Evolutionary conservation across 2,797 vertebrate species (phyloP), one percentile per base, ranked within the genome.

Genomic region (Poeciliopsis presidionis): DNA sequence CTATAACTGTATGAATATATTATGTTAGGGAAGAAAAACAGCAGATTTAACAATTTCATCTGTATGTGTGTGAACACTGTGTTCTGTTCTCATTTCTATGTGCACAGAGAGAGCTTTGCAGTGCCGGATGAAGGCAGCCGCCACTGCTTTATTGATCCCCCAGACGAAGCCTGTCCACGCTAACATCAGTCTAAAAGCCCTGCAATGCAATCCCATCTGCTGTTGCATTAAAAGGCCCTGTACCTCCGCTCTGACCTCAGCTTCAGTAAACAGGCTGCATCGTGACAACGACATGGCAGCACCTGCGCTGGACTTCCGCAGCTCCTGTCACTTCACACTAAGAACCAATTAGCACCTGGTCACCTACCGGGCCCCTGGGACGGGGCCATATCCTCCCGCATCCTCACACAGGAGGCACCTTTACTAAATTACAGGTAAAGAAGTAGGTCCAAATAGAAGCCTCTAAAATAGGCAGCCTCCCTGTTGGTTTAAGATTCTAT

Each of bases 271-370:
- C 85, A 85, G 78, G 85, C 86, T 85, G 82, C 83, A 83, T 79
- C 78, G 65, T 70, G 83, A 84, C 65, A 57, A 77, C 81, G 90
- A 89, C 82, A 89, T 83, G 79, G 77, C 80, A 80, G 83, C 90
- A 92, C 88, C 90, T 87, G 87, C 84, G 53, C 75, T 47, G 78
- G 84, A 88, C 84, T 83, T 88, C 81, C 90, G 88, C 82, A 87
- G 80, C 75, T 76, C 79, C 79, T 89, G 89, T 90, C 88, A 89
- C 82, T 79, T 86, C 61, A 73, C 61, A 87, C 80, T 90, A 92
- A 94, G 89, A 93, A 90, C 89, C 91, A 93, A 94, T 95, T 95
- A 95, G 91, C 91, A 91, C 81, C 83, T 87, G 86, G 85, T 93
- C 93, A 94, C 89, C 84, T 67, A n/a, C 25, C 18, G 55, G 59